Evolutionary conservation across 2,888 invertebrate genomes (phyloP), one percentile per base, ranked within the genome.

Genomic region (Leptinotarsa tumamoca): DNA sequence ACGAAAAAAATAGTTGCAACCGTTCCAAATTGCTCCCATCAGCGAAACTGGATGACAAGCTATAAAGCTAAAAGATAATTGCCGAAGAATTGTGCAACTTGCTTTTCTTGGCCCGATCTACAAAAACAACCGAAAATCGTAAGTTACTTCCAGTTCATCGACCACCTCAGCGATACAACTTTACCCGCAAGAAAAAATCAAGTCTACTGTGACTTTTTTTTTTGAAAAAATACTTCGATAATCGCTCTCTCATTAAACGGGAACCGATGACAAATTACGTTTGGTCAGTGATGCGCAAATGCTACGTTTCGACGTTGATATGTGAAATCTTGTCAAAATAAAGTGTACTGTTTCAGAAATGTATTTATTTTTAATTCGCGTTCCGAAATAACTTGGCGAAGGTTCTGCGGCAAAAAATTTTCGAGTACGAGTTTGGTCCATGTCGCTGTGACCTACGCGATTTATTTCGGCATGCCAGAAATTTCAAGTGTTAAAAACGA

Each of bases 321-420:
- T 27, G 23, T 56, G 54, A 54, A 52, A 71, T 71, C 43, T 61
- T 71, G 43, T 71, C 61, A 58, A 66, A 72, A 67, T 74, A 74
- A 17, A 70, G 56, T 43, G 67, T 56, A 66, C 43, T 54, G 61
- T 66, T 70, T 74, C 61, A 52, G 71, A 68, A 71, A 61, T 63
- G 61, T 15, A 69, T 69, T 69, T 72, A 75, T 75, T 75, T 75
- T 75, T 71, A 67, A 71, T 72, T 15, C 33, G 27, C 71, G 61
- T 43, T 71, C 75, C 50, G 43, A 75, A 75, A 75, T 75, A 75
- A 66, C 75, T 72, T 75, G 72, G 66, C 72, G 67, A 68, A 72
- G 71, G 68, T 58, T 71, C 7, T 43, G 52, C 52, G 15, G 21
- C 52, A 52, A 75, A 72, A 72, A 72, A 63, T 72, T 27, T 54